These are phyloP conservation scores for Aptenodytes patagonicus DNA, from an alignment of 2,113 vertebrate species.

Conservation along the genomic window DNA sequence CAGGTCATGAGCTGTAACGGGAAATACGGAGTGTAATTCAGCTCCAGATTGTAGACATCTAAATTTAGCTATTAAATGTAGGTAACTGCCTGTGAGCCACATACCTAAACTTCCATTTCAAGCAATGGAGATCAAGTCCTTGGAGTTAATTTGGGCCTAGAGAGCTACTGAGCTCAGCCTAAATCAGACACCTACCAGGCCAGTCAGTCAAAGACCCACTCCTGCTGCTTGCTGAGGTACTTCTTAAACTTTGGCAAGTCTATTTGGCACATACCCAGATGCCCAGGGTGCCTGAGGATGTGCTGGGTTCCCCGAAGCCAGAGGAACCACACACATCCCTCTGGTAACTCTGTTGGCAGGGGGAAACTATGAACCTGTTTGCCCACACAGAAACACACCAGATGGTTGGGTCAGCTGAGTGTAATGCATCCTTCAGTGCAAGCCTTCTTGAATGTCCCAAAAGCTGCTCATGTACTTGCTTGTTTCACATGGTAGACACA, in stretches of 20 bases:
- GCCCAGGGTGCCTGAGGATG: not conserved
- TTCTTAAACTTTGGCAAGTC: not conserved
- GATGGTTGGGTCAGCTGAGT: not conserved
- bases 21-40: conserved; percentile 29
- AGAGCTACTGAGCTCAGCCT: not conserved
- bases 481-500: not conserved
- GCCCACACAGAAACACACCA: not conserved
- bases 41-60: conserved; percentile 14
- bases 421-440: not conserved
- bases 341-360: not conserved
- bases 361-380: not conserved
- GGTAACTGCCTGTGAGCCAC: conserved; percentile 36
- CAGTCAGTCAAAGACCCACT: not conserved
- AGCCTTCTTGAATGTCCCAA: not conserved
- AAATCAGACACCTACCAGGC: not conserved
- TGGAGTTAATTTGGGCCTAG: not conserved
- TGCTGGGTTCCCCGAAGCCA: not conserved
- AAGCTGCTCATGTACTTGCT: not conserved
- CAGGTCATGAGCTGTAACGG: not conserved
- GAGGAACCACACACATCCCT: not conserved
- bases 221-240: not conserved
- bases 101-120: conserved; percentile 36
- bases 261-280: not conserved
- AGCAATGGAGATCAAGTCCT: conserved; percentile 9
- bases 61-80: conserved; percentile 57